Evolutionary conservation across 2,888 invertebrate genomes (phyloP).

Genomic region (Cerastis leucographa): DNA sequence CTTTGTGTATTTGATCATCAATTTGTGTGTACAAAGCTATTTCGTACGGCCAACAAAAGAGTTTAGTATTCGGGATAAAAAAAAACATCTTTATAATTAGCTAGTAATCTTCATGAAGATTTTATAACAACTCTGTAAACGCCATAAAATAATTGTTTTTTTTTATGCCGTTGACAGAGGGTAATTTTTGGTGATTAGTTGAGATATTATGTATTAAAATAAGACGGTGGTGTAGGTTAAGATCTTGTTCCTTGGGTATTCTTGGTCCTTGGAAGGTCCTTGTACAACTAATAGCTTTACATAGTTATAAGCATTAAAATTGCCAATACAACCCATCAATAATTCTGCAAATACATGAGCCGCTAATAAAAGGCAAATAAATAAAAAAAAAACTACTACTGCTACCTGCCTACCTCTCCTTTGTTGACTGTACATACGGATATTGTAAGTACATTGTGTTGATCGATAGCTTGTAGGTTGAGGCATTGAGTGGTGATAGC

Average conservation of each 20-base stretch:
- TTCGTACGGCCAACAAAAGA: conserved; percentile 2
- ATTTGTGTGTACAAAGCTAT: conserved; percentile 25
- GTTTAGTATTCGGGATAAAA: not conserved
- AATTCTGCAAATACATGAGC: too few relatives aligned
- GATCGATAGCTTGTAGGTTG: conserved; percentile 37
- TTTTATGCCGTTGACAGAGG: not conserved
- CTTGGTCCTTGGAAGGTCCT: not conserved
- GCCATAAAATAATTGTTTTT: too few relatives aligned
- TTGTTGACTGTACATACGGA: conserved; percentile 6
- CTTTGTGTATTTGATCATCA: conserved; percentile 18
- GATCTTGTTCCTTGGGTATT: not conserved
- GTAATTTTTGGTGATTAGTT: not conserved
- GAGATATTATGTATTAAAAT: not conserved
- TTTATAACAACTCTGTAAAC: not conserved
- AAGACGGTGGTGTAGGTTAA: not conserved
- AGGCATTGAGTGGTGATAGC: conserved; percentile 50
- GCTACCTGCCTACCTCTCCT: not conserved
- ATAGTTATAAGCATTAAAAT: too few relatives aligned
- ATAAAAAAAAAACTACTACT: not conserved
- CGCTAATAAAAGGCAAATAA: too few relatives aligned
- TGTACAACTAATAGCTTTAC: not conserved
- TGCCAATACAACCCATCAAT: too few relatives aligned
- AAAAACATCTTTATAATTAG: not conserved
- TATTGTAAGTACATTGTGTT: conserved; percentile 43
- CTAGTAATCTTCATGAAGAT: not conserved